Conservation (phyloP, 2,797 vertebrate genomes). For the Antennarius maculatus region DNA sequence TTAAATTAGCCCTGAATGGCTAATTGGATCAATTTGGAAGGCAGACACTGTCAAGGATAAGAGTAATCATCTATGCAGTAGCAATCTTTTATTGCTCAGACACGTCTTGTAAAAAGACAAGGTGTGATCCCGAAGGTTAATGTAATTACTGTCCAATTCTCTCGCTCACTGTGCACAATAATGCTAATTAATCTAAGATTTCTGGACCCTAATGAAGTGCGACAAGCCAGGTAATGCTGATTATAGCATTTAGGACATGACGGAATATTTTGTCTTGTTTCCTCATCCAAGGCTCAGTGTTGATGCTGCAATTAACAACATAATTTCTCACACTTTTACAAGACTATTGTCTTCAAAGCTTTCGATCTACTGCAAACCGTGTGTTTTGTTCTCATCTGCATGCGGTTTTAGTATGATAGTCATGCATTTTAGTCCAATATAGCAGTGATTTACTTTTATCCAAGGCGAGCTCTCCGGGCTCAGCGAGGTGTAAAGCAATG, state of each 20-base stretch:
- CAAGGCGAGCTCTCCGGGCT: slow-evolving; percentile 84
- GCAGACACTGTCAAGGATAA: slow-evolving; percentile 83
- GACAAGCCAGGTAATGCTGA: slow-evolving; percentile 77
- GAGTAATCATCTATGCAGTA: slow-evolving; percentile 81
- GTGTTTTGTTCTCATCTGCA: slow-evolving; percentile 66
- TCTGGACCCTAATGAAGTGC: slow-evolving; percentile 74
- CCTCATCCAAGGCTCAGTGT: slow-evolving; percentile 36
- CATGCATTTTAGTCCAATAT: slow-evolving; percentile 81
- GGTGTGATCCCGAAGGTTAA: slow-evolving; percentile 82
- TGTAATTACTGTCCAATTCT: slow-evolving; percentile 82
- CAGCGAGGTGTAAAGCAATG: slow-evolving; percentile 88
- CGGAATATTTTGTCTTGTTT: slow-evolving; percentile 55
- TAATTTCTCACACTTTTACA: slow-evolving; percentile 48
- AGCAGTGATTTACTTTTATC: slow-evolving; percentile 92
- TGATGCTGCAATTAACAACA: slow-evolving; percentile 54
- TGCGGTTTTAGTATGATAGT: slow-evolving; percentile 70
- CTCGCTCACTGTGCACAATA: slow-evolving; percentile 76
- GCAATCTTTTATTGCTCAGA: slow-evolving; percentile 78
- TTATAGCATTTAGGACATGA: slow-evolving; percentile 70
- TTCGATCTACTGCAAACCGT: slow-evolving; percentile 48
- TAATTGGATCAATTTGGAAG: slow-evolving; percentile 85
- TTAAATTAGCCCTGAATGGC: slow-evolving; percentile 81
- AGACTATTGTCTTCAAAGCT: slow-evolving; percentile 43
- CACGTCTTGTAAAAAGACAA: slow-evolving; percentile 80
- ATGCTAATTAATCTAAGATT: slow-evolving; percentile 80